Evolutionary conservation across 2,888 invertebrate species (phyloP), one percentile per base, ranked within the genome.

Genomic region (Halictus ligatus): DNA sequence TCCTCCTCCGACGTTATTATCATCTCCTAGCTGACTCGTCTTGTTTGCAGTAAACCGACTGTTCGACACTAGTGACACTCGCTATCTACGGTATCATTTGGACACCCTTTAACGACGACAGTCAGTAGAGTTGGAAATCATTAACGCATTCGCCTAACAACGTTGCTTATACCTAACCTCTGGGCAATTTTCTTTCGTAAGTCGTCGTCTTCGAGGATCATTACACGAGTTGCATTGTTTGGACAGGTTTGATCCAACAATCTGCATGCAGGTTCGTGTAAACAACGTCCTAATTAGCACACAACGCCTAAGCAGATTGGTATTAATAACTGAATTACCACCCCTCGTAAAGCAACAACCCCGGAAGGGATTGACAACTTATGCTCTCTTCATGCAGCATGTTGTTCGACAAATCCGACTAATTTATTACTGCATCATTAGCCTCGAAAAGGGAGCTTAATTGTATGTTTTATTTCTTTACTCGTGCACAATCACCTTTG

Each of bases 1-100:
- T 92, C 91, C 93, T 91, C 89, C 90, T 90, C 88, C 78, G 74
- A 76, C 87, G 79, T 85, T 83, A 73, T 79, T 77, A 82, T 83
- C 84, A 84, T 88, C 88, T 83, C 83, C 84, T 75, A 69, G 78
- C 84, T 85, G 86, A 87, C 78, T 72, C 81, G 86, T 69, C 80
- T 78, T 80, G 86, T 77, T 73, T 85, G 83, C 77, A 84, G 80
- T 86, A 75, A 81, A 88, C 74, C 84, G 81, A 80, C 50, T 43
- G 77, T 72, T 81, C 81, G 80, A 76, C 83, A 81, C n/a, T 81
- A 79, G 80, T 81, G 76, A 77, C 35, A 35, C 83, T 86, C 73
- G 29, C 71, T 76, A 75, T 25, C 21, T 35, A 67, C 43, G 54
- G 15, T 46, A n/a, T 13, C 29, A 18, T 74, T 78, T 72, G n/a